A percentile compares a stretch with the other conserved stretches of the same genome.
phyloP scores from a whole-genome alignment of 2,113 vertebrate genomes.

The Aramus guarauna region DNA sequence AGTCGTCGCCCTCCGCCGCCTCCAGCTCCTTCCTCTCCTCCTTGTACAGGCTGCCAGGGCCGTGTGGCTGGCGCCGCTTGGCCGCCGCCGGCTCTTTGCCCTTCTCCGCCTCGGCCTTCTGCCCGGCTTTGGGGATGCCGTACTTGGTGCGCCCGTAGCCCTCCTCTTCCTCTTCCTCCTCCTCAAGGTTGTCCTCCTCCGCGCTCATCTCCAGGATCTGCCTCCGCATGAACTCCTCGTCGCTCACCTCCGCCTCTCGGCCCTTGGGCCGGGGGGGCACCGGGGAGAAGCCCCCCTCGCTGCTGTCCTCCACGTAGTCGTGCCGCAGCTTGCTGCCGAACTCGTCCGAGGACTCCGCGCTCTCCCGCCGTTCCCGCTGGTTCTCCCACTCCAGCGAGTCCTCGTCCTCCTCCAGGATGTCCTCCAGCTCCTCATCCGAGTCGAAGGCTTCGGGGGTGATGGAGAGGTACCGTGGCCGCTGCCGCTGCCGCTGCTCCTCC shows the following conservation, averaged over 20 bases:
- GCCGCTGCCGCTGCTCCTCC: conserved; percentile 81
- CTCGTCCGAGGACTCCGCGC: conserved; percentile 89
- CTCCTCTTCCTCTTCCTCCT: conserved; percentile 85
- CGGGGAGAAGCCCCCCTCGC: conserved; percentile 90
- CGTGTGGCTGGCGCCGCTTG: conserved; percentile 83
- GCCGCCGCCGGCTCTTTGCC: conserved; percentile 72
- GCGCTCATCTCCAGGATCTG: conserved; percentile 99
- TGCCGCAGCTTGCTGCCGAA: conserved; percentile 94
- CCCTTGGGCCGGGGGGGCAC: conserved; percentile 83
- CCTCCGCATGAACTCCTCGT: conserved; percentile 97
- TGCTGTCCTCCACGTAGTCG: conserved; percentile 96
- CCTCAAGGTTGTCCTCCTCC: conserved; percentile 90
- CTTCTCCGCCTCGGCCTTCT: conserved; percentile 82
- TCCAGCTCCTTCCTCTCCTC: conserved; percentile 79
- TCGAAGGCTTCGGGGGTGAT: conserved; percentile 88
- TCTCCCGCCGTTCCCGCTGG: conserved; percentile 78
- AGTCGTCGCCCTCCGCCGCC: conserved; percentile 72
- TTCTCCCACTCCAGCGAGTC: conserved; percentile 84
- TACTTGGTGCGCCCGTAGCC: conserved; percentile 69
- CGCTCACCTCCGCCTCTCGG: conserved; percentile 77
- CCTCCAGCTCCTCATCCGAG: conserved; percentile 91
- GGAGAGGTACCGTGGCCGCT: conserved; percentile 89
- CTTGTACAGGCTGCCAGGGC: conserved; percentile 84
- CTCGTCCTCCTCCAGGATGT: conserved; percentile 92
- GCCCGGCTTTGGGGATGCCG: conserved; percentile 74